Evolutionary conservation across 2,888 invertebrate species (phyloP), one percentile per base, ranked within the genome.

Genomic region (Heteropelma amictum): DNA sequence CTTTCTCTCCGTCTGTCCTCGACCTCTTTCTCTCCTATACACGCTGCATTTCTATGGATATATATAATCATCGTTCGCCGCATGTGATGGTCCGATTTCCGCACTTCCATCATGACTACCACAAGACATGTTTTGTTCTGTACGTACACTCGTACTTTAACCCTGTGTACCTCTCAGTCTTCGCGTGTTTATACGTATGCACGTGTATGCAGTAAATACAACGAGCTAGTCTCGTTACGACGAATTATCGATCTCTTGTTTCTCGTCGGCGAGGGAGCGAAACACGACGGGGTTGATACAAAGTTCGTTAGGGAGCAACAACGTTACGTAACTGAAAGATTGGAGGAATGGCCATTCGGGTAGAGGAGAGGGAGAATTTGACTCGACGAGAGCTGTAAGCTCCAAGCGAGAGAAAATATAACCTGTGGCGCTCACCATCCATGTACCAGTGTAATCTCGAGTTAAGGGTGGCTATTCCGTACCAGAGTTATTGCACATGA

Each of bases 211-310:
- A n/a, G n/a, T n/a, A 45, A 78, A 45, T 12, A 33, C 7, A 8
- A 23, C 35, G 30, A 26, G 30, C 7, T 35, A 56, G 53, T 53
- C 68, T 76, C 71, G 71, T 76, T 76, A 76, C 75, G 51, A 71
- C 58, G 75, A 76, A 76, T 76, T 76, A 76, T 76, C 68, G 71
- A 71, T 76, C 71, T 72, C 58, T 14, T 49, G 38, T 19, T 35
- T 49, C 54, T 60, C 47, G 33, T 17, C 10, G 38, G 30, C 45
- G 38, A 17, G 28, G 38, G 28, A 17, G 63, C 35, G 26, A 38
- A 51, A 64, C 51, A 64, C n/a, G 38, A 10, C 26, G 28, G 17
- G 54, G 45, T 33, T 45, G 26, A n/a, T 60, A 33, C 30, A 49
- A 23, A 21, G 60, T 75, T 70, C 65, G 56, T 70, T 70, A 61